Percentiles rank a stretch among this genome's conserved stretches.
Conservation (phyloP, 2,888 invertebrate genomes). For the Agrilus mali region DNA sequence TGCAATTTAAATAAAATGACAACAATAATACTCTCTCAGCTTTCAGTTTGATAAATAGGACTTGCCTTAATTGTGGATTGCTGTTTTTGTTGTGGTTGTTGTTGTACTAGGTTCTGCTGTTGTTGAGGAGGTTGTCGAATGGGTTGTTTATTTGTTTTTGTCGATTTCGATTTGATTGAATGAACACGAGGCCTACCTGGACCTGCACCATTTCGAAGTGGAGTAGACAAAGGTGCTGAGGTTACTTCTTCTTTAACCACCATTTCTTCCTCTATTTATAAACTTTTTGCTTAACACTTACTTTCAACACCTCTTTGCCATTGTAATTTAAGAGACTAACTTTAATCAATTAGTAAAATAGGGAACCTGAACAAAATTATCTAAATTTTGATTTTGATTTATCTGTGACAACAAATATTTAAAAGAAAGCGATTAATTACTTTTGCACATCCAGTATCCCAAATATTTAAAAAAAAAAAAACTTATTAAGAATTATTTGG, state of each 20-base stretch:
- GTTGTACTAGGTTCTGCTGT: no score
- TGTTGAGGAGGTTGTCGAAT: conserved; percentile 1
- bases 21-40: no score
- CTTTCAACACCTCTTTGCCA: not conserved
- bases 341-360: no score
- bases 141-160: conserved; percentile 22
- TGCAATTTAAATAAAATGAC: no score
- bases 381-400: no score
- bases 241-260: conserved; percentile 18
- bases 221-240: conserved; percentile 12
- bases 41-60: conserved; percentile 1
- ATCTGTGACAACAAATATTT: no score
- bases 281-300: conserved; percentile 18
- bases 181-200: conserved; percentile 31
- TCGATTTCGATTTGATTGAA: conserved; percentile 28
- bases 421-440: no score
- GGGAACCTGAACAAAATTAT: no score
- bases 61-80: conserved; percentile 16
- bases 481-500: no score
- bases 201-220: conserved; percentile 20
- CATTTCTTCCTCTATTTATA: conserved; percentile 25
- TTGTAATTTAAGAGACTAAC: no score
- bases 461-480: no score
- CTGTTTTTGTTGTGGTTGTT: conserved; percentile 1
- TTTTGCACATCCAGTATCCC: no score